Evolutionary conservation across 2,797 vertebrate genomes (phyloP).

Genomic region (Denticeps clupeoides): DNA sequence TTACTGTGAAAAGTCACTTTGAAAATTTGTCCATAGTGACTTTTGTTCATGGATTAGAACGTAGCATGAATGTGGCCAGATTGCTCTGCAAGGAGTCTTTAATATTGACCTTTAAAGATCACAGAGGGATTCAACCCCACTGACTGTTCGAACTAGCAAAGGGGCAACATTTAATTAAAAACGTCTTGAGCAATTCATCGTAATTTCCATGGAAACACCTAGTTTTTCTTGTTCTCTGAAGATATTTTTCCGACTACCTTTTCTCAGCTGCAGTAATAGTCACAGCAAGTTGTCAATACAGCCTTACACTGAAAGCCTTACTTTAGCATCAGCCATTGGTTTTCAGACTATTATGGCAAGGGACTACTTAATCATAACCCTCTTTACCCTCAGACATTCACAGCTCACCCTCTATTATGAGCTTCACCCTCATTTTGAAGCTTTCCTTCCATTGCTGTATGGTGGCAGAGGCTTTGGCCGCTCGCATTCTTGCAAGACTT

Average conservation of each 20-base stretch:
- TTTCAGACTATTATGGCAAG: no score
- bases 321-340: no score
- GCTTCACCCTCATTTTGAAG: no score
- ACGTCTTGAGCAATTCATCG: slow-evolving; percentile 77
- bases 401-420: no score
- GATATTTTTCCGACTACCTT: slow-evolving; percentile 51
- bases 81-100: slow-evolving; percentile 50
- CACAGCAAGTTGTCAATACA: no score
- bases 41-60: slow-evolving; percentile 36
- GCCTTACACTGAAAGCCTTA: no score
- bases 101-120: slow-evolving; percentile 67
- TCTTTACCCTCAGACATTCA: no score
- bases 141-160: slow-evolving; percentile 76
- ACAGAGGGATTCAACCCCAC: slow-evolving; percentile 56
- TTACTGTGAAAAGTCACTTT: slow-evolving; percentile 43
- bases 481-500: no score
- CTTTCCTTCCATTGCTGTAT: no score
- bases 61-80: slow-evolving; percentile 44
- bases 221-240: slow-evolving; percentile 48
- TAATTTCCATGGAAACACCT: slow-evolving; percentile 84
- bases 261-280: slow-evolving; percentile 34
- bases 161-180: slow-evolving; percentile 80
- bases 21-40: slow-evolving; percentile 54
- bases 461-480: no score
- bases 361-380: no score